phyloP scores from a whole-genome alignment of 2,113 vertebrate species.

The Danionella cerebrum region DNA sequence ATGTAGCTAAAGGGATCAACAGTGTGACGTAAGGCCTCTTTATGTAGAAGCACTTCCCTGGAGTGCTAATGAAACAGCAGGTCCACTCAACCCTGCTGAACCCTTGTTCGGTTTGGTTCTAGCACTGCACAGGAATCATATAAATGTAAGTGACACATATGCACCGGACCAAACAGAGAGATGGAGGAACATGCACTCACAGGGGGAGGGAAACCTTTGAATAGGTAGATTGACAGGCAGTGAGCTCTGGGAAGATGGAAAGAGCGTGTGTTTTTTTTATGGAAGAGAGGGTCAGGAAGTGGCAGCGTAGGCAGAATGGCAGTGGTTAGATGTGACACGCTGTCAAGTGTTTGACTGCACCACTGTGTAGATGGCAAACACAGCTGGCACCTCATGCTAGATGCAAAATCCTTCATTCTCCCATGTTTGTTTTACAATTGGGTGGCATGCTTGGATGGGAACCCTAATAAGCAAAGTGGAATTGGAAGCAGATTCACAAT shows the following conservation, averaged over 20 bases:
- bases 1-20: constrained; percentile 15
- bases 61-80: constrained; percentile 53
- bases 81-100: constrained; percentile 31
- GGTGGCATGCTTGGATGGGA: constrained; percentile 31
- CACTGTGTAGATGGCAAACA: constrained; percentile 47
- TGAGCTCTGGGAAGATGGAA: constrained; percentile 57
- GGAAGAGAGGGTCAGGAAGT: constrained; percentile 44
- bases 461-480: neutral
- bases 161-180: constrained; percentile 46
- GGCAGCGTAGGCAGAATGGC: constrained; percentile 35
- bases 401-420: constrained; percentile 46
- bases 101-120: constrained; percentile 41
- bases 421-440: constrained; percentile 22
- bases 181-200: constrained; percentile 52
- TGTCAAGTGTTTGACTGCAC: constrained; percentile 52
- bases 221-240: constrained; percentile 60
- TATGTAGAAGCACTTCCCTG: constrained; percentile 36
- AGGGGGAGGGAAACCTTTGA: constrained; percentile 52
- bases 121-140: constrained; percentile 48
- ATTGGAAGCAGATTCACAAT: neutral
- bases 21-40: constrained; percentile 21
- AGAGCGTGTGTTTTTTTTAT: constrained; percentile 53
- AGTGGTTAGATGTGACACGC: constrained; percentile 41
- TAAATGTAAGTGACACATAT: constrained; percentile 63
- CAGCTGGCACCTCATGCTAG: constrained; percentile 47